These are phyloP conservation scores for Choloepus didactylus DNA, from an alignment of 2,797 vertebrate genomes.

Conservation along the genomic window DNA sequence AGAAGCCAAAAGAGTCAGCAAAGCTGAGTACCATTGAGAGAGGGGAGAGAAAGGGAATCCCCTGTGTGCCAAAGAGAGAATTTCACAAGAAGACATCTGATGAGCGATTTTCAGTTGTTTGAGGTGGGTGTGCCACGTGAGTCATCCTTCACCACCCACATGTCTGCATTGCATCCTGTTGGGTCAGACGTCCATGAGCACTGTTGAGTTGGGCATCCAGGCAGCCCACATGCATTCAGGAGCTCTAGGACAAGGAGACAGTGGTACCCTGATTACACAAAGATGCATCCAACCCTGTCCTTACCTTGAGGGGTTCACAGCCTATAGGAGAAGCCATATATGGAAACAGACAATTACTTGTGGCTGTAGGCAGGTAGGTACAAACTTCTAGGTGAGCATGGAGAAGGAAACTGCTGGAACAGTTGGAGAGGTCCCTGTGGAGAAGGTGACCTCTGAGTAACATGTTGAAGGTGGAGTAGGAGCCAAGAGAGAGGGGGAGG, in stretches of 20 bases:
- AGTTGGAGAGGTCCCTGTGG: background rate
- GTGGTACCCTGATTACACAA: background rate
- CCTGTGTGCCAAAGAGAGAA: background rate
- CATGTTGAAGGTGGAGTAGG: background rate
- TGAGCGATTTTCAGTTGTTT: background rate
- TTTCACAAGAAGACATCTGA: background rate
- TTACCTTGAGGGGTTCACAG: background rate
- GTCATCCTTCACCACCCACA: background rate
- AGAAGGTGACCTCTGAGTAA: background rate
- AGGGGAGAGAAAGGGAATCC: background rate
- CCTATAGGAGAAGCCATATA: background rate
- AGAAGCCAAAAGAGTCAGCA: background rate
- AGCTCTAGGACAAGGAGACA: background rate
- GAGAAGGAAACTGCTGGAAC: background rate
- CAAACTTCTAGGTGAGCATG: background rate
- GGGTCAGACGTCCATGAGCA: background rate
- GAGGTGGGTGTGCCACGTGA: background rate
- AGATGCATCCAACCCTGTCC: background rate
- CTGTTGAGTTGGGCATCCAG: background rate
- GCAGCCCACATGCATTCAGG: background rate
- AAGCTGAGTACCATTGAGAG: background rate
- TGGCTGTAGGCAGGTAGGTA: background rate
- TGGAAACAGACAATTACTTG: background rate
- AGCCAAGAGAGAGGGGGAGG: background rate
- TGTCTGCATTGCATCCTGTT: background rate